A percentile compares a stretch with the other conserved stretches of the same genome.
These are phyloP conservation scores for Parascotia fuliginaria DNA, from an alignment of 2,888 invertebrate genomes.

Conservation along the genomic window DNA sequence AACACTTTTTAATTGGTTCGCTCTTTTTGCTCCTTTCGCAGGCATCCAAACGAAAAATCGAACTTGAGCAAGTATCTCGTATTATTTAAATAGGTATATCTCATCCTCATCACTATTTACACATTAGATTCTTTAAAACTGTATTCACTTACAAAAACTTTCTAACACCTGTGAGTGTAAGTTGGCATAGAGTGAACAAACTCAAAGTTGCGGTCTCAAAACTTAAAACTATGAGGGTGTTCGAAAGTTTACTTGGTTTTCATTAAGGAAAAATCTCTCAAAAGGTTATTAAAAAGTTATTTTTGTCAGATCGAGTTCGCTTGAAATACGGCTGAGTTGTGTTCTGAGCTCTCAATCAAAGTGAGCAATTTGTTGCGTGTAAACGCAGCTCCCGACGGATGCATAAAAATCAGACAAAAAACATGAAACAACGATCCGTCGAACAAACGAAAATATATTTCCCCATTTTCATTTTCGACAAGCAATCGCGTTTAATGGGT, in stretches of 20 bases:
- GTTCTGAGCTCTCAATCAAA: conserved; percentile 63
- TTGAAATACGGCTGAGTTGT: conserved; percentile 24
- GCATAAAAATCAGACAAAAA: conserved; percentile 77
- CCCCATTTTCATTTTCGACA: conserved; percentile 82
- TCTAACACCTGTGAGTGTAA: conserved; percentile 11
- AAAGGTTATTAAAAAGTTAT: conserved; percentile 17
- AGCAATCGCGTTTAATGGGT: conserved; percentile 81
- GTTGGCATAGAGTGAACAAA: conserved; percentile 37
- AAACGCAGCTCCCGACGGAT: conserved; percentile 73
- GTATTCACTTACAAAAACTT: conserved; percentile 22
- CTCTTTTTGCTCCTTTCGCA: conserved; percentile 75
- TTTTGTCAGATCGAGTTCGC: conserved; percentile 10
- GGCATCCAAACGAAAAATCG: conserved; percentile 72
- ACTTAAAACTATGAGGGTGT: conserved; percentile 36
- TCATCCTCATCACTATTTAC: conserved; percentile 3
- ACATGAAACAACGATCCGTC: conserved; percentile 63
- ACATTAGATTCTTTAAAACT: conserved; percentile 9
- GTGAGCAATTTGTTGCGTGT: conserved; percentile 76
- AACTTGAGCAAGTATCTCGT: conserved; percentile 64
- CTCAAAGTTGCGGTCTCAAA: conserved; percentile 24
- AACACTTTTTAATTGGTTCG: conserved; percentile 84
- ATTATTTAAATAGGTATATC: conserved; percentile 36
- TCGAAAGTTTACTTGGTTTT: conserved; percentile 23
- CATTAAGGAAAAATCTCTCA: conserved; percentile 7
- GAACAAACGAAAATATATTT: conserved; percentile 79